Evolutionary conservation across 2,888 invertebrate genomes (phyloP), one percentile per base, ranked within the genome.

Genomic region (Teleogryllus oceanicus): DNA sequence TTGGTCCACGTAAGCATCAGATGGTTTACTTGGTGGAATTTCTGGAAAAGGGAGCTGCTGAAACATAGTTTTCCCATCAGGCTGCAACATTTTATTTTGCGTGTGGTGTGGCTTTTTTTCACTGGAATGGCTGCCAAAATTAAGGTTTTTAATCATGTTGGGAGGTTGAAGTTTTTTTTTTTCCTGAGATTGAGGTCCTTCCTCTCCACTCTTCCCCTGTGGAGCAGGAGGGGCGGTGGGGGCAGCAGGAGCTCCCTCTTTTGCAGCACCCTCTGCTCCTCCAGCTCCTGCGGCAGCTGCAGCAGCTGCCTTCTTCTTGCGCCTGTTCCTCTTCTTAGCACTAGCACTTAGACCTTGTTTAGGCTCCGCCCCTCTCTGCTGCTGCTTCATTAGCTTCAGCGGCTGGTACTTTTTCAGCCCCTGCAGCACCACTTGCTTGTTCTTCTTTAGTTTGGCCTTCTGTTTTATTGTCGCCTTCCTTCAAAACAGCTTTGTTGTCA

Each of bases 61-160:
- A 37, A 37, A 37, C 37, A 37, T 37, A 37, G 37, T 37, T 62
- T 62, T 62, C 13, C 62, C 62, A 18, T 62, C 62, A 62, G 62
- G 62, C 10, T 62, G 62, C 62, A 62, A 62, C 62, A 62, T 62
- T 62, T 62, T 62, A 62, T 62, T 62, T 62, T 62, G 62, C 13
- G 62, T 62, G 62, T 62, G 62, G 62, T 18, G 62, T 62, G 62
- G 62, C 16, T 62, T 62, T 62, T 62, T 62, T 62, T 62, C 62
- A 62, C 62, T 62, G 62, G 62, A 62, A 62, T 62, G 62, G 62
- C 62, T 62, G 62, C 62, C n/a, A 62, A 62, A 62, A 62, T 62
- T 13, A 62, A 62, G 62, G 62, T 18, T n/a, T 62, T 62, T 62
- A 62, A 13, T 62, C 62, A 62, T 62, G 62, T n/a, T 62, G 62